phyloP scores from a whole-genome alignment of 1,140 invertebrate genomes.

The Bombus haemorrhoidalis region DNA sequence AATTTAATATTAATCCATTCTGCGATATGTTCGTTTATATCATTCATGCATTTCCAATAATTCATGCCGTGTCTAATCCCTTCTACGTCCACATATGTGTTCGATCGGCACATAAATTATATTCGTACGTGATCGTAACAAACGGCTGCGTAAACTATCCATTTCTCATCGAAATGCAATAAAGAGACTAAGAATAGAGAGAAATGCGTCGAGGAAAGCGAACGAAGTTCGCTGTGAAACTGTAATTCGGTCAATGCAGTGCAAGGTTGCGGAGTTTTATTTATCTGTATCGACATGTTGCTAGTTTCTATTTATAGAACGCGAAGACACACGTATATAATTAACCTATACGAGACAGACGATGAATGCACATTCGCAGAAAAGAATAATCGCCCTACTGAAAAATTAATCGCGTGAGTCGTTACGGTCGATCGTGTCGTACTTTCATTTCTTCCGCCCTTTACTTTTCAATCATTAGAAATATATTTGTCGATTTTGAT shows the following conservation, averaged over 20 bases:
- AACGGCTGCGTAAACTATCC: not conserved
- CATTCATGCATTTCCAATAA: not conserved
- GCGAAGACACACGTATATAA: constrained; percentile 38
- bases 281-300: constrained; percentile 58
- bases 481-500: not conserved
- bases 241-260: constrained; percentile 63
- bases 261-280: constrained; percentile 63
- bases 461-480: not conserved
- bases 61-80: not conserved
- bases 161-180: not conserved
- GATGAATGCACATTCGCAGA: not conserved
- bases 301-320: constrained; percentile 65
- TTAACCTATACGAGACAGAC: constrained; percentile 27
- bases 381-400: not conserved
- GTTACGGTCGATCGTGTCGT: not conserved
- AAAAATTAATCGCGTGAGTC: constrained; percentile 1
- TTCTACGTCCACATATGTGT: not conserved
- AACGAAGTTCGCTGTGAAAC: constrained; percentile 1
- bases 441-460: not conserved
- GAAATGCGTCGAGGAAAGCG: not conserved
- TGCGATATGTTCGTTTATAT: not conserved
- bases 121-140: not conserved
- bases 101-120: constrained; percentile 1
- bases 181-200: constrained; percentile 8
- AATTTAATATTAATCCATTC: not conserved